Conservation (phyloP, 2,113 vertebrate genomes). For the Actenoides hombroni region DNA sequence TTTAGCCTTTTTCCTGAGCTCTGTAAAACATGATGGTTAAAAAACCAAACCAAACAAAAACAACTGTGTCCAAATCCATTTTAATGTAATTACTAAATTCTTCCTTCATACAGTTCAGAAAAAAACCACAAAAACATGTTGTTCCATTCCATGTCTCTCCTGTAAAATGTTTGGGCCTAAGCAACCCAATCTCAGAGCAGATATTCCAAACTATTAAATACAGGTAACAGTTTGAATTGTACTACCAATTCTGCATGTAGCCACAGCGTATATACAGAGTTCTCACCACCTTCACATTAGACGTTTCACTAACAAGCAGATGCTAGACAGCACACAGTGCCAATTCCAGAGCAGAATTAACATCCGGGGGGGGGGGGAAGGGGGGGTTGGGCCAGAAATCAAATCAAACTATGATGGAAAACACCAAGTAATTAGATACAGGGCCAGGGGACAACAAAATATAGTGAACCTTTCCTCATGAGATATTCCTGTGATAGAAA, state of each 20-base stretch:
- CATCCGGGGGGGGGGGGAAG: not conserved
- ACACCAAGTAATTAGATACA: not conserved
- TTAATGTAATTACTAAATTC: not conserved
- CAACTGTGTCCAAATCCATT: not conserved
- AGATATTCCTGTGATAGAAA: not conserved
- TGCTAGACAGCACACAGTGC: not conserved
- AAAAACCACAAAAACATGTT: not conserved
- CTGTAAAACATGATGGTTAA: not conserved
- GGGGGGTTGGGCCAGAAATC: too few relatives aligned
- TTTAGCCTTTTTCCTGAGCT: not conserved
- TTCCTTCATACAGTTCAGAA: not conserved
- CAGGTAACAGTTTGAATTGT: not conserved
- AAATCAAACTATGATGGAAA: not conserved
- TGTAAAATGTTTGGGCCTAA: not conserved
- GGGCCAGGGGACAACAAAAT: not conserved
- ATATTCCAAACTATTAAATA: not conserved
- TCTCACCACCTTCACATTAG: not conserved
- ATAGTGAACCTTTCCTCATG: not conserved
- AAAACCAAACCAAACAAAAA: not conserved
- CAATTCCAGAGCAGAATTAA: not conserved
- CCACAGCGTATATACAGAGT: not conserved
- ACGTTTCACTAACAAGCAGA: not conserved
- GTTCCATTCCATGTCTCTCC: not conserved
- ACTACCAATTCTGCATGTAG: not conserved
- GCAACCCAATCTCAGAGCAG: not conserved